phyloP scores from a whole-genome alignment of 2,888 invertebrate species.

The Resseliella maxima region DNA sequence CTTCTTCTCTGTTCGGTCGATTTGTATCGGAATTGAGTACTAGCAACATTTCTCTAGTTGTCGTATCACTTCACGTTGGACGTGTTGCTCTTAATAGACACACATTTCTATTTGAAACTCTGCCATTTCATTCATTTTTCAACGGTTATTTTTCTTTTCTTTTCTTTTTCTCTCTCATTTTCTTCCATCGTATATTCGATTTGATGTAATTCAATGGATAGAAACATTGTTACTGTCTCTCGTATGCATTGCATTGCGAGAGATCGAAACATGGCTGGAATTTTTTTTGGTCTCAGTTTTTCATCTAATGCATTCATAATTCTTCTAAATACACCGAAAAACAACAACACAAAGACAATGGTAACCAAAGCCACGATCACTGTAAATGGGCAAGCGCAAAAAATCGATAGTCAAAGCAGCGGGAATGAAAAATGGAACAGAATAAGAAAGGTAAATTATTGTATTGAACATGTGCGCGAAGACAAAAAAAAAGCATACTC shows the following conservation, averaged over 20 bases:
- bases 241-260: background rate
- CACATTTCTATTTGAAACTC: background rate
- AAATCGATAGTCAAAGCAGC: background rate
- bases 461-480: conserved; percentile 17
- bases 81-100: background rate
- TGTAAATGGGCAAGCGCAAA: background rate
- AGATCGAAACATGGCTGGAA: conserved; percentile 5
- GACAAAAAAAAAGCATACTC: conserved; percentile 20
- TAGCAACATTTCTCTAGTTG: conserved; percentile 12
- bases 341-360: background rate
- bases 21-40: background rate
- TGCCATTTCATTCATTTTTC: background rate
- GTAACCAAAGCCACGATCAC: background rate
- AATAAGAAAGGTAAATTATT: conserved; percentile 37
- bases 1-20: conserved; percentile 6
- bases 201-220: background rate
- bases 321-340: background rate
- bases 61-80: background rate
- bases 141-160: too few relatives aligned
- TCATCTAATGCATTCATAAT: conserved; percentile 20
- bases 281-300: background rate
- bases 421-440: background rate
- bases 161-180: too few relatives aligned
- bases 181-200: background rate
- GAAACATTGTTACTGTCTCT: too few relatives aligned